Evolutionary conservation across 2,113 vertebrate genomes (phyloP), one percentile per base, ranked within the genome.

Genomic region (Mustela nigripes): DNA sequence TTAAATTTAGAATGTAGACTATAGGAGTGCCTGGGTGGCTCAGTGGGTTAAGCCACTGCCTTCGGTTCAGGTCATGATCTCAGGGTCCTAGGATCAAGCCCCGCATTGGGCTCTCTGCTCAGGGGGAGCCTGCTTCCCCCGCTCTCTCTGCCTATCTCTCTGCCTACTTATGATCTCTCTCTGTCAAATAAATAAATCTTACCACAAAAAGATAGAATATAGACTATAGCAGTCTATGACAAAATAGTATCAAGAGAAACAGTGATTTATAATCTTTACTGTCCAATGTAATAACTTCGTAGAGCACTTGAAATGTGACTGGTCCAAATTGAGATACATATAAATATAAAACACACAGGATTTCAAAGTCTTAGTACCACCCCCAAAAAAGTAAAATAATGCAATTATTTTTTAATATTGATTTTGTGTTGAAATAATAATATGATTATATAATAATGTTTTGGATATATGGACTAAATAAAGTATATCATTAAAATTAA

Each of bases 341-440:
- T 62, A 24, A 76, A 16, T 56, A 1, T 56, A 88, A 65, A 93
- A 62, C 3, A 65, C 63, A 63, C 2, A 28, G 33, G 11, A 63
- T 67, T 95, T 97, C 67, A 73, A 62, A 62, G 60, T 26, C 60
- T 62, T 62, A 62, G 60, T 62, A 62, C 60, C 58, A 79, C 45
- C 12, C 50, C 50, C 1, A 53, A 53, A 53, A 33, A 73, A 39
- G 1, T 63, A 80, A 97, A 89, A 65, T n/a, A 92, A 65, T 24
- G 74, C 56, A 81, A 4, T 71, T 36, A 39, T 31, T 53, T 94
- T 69, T 42, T 94, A 83, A 71, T 53, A 69, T 86, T 56, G 65
- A 63, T 62, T 90, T n/a, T 24, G 22, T 91, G 15, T 84, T 96
- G 50, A 89, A 62, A 82, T 91, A 53, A 24, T 74, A 80, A 26